Base-by-base conservation (phyloP, 2,888 invertebrate species). In the Erynnis tages region DNA sequence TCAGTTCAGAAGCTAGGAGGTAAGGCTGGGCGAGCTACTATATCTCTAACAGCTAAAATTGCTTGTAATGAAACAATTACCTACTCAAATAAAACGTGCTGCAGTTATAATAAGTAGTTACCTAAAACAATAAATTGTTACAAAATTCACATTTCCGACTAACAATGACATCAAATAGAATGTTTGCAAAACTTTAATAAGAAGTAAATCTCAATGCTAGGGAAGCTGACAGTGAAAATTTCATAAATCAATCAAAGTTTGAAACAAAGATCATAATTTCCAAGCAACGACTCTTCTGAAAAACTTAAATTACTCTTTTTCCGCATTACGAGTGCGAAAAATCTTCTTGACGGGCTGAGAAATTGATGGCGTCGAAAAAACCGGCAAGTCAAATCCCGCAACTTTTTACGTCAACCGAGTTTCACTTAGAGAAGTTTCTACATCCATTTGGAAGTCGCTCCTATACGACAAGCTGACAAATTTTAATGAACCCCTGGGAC, bases 231-330 rank as follows among this genome's bases (percentile, higher is more conserved):
- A 78, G 69, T 67, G 69, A 71, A 76, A 71, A 74, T 79, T 78
- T 69, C 77, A 81, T 82, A 81, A 88, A 89, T 88, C 87, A 89
- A 89, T 88, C 88, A 82, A 87, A 88, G 72, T 88, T 87, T 80
- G 65, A 69, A 88, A 88, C 86, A 82, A 86, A 83, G 79, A 86
- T 86, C 85, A 87, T 87, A 89, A 87, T 80, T 87, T 79, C 74
- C 64, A 72, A 76, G 77, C 79, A 83, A 84, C 81, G 86, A 80
- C 79, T 82, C 77, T 77, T 74, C 73, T 73, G 71, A 71, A 79
- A 84, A 88, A 87, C 85, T 88, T 89, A 88, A 89, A 89, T 88
- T 85, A 86, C 87, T 79, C 83, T 86, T 87, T 87, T 87, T 86
- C 83, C 85, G 86, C 80, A 78, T 84, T 79, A 79, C 78, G 81